Evolutionary conservation across 2,888 invertebrate genomes (phyloP).

Genomic region (Gari tellinella): DNA sequence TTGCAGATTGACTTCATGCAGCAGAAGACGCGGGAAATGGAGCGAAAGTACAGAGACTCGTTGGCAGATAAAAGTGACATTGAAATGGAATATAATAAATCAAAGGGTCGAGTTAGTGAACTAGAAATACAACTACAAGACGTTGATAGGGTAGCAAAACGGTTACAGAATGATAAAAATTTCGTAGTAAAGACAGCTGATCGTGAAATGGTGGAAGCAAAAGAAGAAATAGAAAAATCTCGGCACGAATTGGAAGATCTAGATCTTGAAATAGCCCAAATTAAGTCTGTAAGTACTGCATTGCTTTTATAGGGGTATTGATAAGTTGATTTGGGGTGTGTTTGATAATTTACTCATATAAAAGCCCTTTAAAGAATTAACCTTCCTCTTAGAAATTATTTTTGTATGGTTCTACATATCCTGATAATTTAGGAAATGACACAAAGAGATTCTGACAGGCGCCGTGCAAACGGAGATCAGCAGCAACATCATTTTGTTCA

Average conservation of each 20-base stretch:
- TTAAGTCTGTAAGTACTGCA: conserved; percentile 76
- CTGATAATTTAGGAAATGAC: too few relatives aligned
- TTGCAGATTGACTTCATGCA: conserved; percentile 83
- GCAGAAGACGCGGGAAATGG: conserved; percentile 82
- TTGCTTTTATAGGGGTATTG: not conserved
- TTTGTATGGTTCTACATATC: too few relatives aligned
- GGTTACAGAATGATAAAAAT: conserved; percentile 80
- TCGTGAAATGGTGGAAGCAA: conserved; percentile 80
- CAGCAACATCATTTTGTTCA: too few relatives aligned
- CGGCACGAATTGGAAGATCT: conserved; percentile 80
- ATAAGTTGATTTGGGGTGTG: too few relatives aligned
- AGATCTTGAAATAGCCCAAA: conserved; percentile 77
- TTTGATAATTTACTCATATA: too few relatives aligned
- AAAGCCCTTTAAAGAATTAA: too few relatives aligned
- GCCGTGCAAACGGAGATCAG: too few relatives aligned
- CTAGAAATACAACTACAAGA: conserved; percentile 78
- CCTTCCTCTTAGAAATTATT: too few relatives aligned
- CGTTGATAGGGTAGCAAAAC: conserved; percentile 79
- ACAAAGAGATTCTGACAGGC: too few relatives aligned
- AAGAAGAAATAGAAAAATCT: conserved; percentile 82
- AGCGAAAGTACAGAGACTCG: conserved; percentile 76
- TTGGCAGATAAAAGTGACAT: conserved; percentile 59
- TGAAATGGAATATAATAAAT: conserved; percentile 64
- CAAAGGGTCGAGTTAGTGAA: conserved; percentile 69
- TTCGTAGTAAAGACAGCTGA: conserved; percentile 80